Percentiles rank a stretch among this genome's conserved stretches.
Evolutionary conservation across 2,797 vertebrate species (phyloP).

Genomic region (Pseudochaenichthys georgianus): DNA sequence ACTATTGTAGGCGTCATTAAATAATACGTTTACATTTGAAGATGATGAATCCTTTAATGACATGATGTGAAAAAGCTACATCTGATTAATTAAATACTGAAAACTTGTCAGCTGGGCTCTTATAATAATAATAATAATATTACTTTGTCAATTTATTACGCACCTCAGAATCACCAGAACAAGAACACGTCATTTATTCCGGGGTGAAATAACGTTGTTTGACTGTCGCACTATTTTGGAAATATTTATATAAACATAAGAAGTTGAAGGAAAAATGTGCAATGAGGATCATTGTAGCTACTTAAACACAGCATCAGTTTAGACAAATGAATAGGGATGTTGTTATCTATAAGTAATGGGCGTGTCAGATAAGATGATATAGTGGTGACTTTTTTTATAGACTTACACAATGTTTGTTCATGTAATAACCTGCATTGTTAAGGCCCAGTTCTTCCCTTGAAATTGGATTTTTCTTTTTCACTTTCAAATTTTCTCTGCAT

Average conservation of each 20-base stretch:
- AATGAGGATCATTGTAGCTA: too few species aligned
- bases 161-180: background rate
- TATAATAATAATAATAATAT: too few species aligned
- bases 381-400: conserved; percentile 10
- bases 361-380: background rate
- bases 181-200: background rate
- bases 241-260: too few species aligned
- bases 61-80: too few species aligned
- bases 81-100: background rate
- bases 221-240: too few species aligned
- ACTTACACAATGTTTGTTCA: background rate
- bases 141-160: too few species aligned
- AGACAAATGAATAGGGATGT: background rate
- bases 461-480: conserved; percentile 3
- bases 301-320: too few species aligned
- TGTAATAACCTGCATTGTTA: conserved; percentile 24
- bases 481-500: conserved; percentile 44
- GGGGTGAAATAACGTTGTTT: too few species aligned
- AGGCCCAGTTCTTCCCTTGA: conserved; percentile 19
- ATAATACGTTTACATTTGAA: background rate
- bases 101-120: too few species aligned
- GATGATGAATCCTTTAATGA: too few species aligned
- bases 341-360: background rate
- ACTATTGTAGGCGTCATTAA: background rate
- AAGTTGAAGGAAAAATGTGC: too few species aligned